Evolutionary conservation across 2,113 vertebrate species (phyloP), one percentile per base, ranked within the genome.

Genomic region (Bucco capensis): DNA sequence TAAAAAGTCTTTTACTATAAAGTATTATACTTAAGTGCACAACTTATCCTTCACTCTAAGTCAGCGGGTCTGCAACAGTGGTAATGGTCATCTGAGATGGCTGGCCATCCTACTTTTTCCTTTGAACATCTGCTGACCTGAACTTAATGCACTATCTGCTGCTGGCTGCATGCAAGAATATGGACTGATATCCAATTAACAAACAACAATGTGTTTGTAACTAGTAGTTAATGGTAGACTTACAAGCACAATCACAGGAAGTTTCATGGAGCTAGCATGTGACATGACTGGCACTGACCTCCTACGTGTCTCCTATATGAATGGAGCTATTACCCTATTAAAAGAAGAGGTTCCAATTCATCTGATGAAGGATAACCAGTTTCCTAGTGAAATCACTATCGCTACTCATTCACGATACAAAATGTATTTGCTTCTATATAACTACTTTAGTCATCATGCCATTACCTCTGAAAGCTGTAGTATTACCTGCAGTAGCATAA

Each of bases 221-320:
- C 46, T 60, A 47, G 54, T 3, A 56, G 88, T 57, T 88, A 89
- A 92, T 62, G 54, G 49, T 1, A 86, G 71, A 88, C 66, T 66
- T 62, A 90, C 70, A 73, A 61, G 64, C 27, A 82, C 81, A 90
- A 88, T 82, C 93, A 70, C 58, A 70, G 92, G 77, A 96, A 96
- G 53, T 90, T 89, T 86, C 90, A 82, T 14, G 57, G 53, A 19
- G 6, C 49, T 31, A 14, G 58, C 77, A 58, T 0, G 8, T 50
- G 70, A 93, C 0, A 1, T 12, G 49, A 69, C 60, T 25, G 12
- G 19, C 73, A 28, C 31, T 8, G 47, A 27, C 76, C 73, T 69
- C 30, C 53, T 19, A 5, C 0, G 0, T 9, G 53, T 17, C 27
- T 8, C n/a, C 40, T 73, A 54, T 35, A 82, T 0, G 28, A 80